Percentiles rank a stretch among this genome's conserved stretches.
Conservation (phyloP, 2,888 invertebrate species). For the Amiota minor region DNA sequence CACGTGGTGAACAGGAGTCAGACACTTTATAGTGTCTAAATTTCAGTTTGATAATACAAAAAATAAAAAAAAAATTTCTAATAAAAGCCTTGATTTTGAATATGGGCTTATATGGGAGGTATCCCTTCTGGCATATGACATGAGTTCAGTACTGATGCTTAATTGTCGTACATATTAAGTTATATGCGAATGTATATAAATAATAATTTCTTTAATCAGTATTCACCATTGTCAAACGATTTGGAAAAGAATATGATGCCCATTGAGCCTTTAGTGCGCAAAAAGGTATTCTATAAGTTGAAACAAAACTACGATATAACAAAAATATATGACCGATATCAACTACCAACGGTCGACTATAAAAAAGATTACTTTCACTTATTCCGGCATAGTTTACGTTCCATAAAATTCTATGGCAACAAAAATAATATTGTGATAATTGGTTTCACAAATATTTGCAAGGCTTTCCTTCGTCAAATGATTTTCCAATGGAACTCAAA, state of each 20-base stretch:
- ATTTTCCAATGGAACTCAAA: slow-evolving; percentile 56
- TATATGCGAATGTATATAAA: background rate
- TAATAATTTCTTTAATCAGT: slow-evolving; percentile 29
- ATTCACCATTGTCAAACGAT: slow-evolving; percentile 53
- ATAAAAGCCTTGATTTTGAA: too few relatives aligned
- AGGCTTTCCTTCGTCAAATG: slow-evolving; percentile 63
- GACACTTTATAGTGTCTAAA: too few relatives aligned
- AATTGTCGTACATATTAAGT: slow-evolving; percentile 33
- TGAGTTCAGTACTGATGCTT: too few relatives aligned
- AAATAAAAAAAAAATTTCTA: too few relatives aligned
- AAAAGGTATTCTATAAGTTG: slow-evolving; percentile 39
- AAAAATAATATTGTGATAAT: slow-evolving; percentile 55
- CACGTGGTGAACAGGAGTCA: too few relatives aligned
- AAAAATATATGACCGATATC: background rate
- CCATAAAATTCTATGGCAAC: slow-evolving; percentile 52
- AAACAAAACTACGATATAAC: background rate
- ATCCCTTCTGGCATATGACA: too few relatives aligned
- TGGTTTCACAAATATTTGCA: slow-evolving; percentile 58
- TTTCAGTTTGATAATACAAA: too few relatives aligned
- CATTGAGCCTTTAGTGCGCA: slow-evolving; percentile 56
- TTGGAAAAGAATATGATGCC: slow-evolving; percentile 59
- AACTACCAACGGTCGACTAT: slow-evolving; percentile 41
- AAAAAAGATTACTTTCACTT: slow-evolving; percentile 45
- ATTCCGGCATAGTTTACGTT: slow-evolving; percentile 54
- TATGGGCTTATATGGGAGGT: too few relatives aligned